phyloP scores from a whole-genome alignment of 2,113 vertebrate genomes.

The Capricornis sumatraensis region DNA sequence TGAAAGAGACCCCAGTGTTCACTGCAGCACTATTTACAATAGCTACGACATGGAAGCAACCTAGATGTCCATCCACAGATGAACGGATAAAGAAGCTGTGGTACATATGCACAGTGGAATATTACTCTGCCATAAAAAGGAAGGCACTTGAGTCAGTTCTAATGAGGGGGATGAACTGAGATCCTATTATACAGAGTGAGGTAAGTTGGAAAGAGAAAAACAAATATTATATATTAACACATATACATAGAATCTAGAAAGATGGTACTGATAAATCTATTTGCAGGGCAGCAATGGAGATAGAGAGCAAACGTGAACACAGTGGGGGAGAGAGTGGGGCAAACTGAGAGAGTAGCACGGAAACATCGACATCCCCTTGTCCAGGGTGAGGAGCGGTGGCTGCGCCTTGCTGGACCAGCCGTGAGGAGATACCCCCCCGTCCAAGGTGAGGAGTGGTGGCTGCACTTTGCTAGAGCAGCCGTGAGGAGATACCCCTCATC shows the following conservation, averaged over 20 bases:
- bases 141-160: neutral
- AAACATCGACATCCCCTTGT: rapidly evolving
- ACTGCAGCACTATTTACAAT: neutral
- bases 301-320: neutral
- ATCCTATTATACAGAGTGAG: neutral
- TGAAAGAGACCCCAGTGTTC: neutral
- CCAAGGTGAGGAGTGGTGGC: no score
- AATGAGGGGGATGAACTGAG: neutral
- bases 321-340: neutral
- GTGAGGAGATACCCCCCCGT: rapidly evolving
- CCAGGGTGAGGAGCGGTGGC: rapidly evolving
- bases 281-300: neutral
- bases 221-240: neutral
- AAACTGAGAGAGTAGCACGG: neutral
- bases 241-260: neutral
- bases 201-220: neutral
- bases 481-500: no score
- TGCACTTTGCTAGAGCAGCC: no score
- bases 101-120: neutral
- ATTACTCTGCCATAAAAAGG: neutral
- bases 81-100: neutral
- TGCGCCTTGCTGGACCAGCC: no score
- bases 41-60: neutral
- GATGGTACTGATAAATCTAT: neutral
- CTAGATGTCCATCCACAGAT: neutral